phyloP scores from a whole-genome alignment of 2,113 vertebrate genomes.

The Bubalus kerabau region DNA sequence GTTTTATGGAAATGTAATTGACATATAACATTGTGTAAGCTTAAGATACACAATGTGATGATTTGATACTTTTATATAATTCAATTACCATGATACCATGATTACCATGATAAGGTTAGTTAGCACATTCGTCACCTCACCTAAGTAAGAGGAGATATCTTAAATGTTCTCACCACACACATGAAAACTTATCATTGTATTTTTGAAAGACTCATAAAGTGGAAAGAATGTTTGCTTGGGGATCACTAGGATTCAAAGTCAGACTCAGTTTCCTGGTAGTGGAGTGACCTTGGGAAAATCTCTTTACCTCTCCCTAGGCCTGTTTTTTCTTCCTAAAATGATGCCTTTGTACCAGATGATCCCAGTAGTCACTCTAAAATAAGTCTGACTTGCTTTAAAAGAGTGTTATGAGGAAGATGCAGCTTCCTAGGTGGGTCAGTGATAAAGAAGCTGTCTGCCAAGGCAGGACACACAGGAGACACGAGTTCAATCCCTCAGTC shows the following conservation, averaged over 20 bases:
- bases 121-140: not conserved
- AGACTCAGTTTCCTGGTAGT: not conserved
- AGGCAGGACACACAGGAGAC: not conserved
- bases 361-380: not conserved
- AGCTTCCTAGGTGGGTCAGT: not conserved
- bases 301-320: not conserved
- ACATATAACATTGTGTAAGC: not conserved
- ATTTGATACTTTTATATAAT: not conserved
- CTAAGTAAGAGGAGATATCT: not conserved
- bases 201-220: not conserved
- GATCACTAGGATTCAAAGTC: not conserved
- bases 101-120: not conserved
- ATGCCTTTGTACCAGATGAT: not conserved
- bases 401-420: rapidly evolving
- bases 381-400: not conserved
- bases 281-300: not conserved
- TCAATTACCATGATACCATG: not conserved
- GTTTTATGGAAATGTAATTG: not conserved
- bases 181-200: not conserved
- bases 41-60: not conserved
- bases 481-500: not conserved
- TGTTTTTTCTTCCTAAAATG: not conserved
- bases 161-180: not conserved
- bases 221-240: not conserved
- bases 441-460: not conserved